Percentiles rank a stretch among this genome's conserved stretches.
These are phyloP conservation scores for Mormyrus lacerda DNA, from an alignment of 2,113 vertebrate species.

Conservation along the genomic window DNA sequence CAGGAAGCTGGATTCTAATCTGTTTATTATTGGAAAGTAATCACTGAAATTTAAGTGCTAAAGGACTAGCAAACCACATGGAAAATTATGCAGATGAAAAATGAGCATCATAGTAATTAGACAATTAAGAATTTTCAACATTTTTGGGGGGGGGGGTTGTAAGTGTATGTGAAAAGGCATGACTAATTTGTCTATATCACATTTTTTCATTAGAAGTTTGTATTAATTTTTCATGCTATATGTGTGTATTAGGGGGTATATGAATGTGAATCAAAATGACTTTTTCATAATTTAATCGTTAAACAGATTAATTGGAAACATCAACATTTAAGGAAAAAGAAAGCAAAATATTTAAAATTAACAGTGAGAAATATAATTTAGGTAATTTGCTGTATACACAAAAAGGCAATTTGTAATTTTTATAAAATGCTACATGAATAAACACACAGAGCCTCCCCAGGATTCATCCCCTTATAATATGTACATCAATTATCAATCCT, in stretches of 20 bases:
- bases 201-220: constrained; percentile 6
- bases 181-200: background rate
- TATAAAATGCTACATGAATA: background rate
- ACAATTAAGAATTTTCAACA: background rate
- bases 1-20: background rate
- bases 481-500: constrained; percentile 34
- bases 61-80: background rate
- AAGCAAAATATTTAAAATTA: background rate
- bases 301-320: background rate
- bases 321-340: background rate
- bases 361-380: background rate
- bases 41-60: background rate
- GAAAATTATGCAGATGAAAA: background rate
- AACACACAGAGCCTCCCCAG: background rate
- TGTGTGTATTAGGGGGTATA: background rate
- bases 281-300: background rate
- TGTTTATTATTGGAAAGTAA: background rate
- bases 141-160: background rate
- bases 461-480: constrained; percentile 8
- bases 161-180: background rate
- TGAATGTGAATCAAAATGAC: background rate
- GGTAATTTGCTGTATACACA: background rate
- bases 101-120: background rate
- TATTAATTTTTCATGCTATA: background rate
- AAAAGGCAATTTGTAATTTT: background rate